Conservation (phyloP, 2,888 invertebrate species). For the Argyresthia goedartella region DNA sequence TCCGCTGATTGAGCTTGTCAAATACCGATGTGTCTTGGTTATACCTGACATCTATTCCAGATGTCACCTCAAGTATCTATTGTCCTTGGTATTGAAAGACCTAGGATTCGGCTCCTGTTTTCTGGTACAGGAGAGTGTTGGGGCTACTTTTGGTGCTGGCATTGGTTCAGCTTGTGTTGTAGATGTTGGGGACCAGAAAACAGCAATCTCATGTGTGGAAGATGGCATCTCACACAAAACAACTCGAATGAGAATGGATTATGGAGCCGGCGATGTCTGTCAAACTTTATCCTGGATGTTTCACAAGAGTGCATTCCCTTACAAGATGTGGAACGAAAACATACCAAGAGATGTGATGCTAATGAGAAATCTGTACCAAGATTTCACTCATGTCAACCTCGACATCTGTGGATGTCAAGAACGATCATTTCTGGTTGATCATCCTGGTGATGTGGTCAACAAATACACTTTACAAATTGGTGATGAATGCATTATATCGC, state of each 20-base stretch:
- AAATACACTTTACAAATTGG: conserved; percentile 86
- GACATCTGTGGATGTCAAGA: conserved; percentile 91
- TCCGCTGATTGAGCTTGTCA: conserved; percentile 75
- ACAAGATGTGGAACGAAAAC: conserved; percentile 82
- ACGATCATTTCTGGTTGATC: conserved; percentile 81
- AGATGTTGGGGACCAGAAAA: conserved; percentile 96
- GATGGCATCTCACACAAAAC: conserved; percentile 94
- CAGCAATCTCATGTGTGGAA: conserved; percentile 95
- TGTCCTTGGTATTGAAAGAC: conserved; percentile 81
- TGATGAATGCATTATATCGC: conserved; percentile 94
- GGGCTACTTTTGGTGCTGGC: conserved; percentile 63
- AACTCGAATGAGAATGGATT: conserved; percentile 86
- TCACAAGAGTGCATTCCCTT: conserved; percentile 91
- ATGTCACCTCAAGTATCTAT: conserved; percentile 86
- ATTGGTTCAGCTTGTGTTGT: conserved; percentile 89
- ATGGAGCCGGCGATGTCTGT: conserved; percentile 93
- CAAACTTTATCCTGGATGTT: conserved; percentile 90
- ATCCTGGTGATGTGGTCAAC: conserved; percentile 75
- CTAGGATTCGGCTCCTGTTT: conserved; percentile 91
- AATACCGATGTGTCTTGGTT: conserved; percentile 88
- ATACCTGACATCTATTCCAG: conserved; percentile 93
- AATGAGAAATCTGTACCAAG: conserved; percentile 87
- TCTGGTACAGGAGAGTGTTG: conserved; percentile 79
- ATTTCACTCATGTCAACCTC: conserved; percentile 91
- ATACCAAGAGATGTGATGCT: conserved; percentile 83